A percentile compares a stretch with the other conserved stretches of the same genome.
phyloP scores from a whole-genome alignment of 1,140 invertebrate genomes.

The Ostrea denselamellosa region DNA sequence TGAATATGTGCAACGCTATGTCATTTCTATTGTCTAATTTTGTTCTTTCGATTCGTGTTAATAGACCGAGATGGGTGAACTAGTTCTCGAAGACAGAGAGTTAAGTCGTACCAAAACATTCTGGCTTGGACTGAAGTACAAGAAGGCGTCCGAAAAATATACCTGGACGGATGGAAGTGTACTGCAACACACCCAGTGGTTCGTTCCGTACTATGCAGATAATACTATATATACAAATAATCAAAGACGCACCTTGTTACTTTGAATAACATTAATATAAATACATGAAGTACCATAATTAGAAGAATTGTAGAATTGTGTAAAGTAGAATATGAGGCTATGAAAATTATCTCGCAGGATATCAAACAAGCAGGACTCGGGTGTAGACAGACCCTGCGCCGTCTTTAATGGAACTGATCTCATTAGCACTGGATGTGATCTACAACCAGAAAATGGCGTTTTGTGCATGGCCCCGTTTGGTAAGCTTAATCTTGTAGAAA shows the following conservation, averaged over 20 bases:
- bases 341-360: background rate
- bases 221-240: too few species aligned
- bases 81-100: background rate
- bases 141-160: background rate
- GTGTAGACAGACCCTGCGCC: background rate
- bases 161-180: background rate
- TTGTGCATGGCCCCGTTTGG: background rate
- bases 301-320: too few species aligned
- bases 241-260: too few species aligned
- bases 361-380: background rate
- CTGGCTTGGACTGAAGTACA: background rate
- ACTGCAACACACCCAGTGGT: background rate
- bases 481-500: background rate
- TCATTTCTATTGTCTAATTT: too few species aligned
- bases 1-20: too few species aligned
- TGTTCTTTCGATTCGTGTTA: background rate
- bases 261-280: too few species aligned
- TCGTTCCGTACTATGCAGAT: background rate
- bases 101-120: background rate
- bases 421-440: background rate
- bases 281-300: too few species aligned
- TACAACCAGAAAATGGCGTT: background rate
- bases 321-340: too few species aligned
- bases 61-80: background rate
- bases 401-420: background rate